Conservation (phyloP, 2,797 vertebrate genomes). For the Odontamblyopus rebecca region DNA sequence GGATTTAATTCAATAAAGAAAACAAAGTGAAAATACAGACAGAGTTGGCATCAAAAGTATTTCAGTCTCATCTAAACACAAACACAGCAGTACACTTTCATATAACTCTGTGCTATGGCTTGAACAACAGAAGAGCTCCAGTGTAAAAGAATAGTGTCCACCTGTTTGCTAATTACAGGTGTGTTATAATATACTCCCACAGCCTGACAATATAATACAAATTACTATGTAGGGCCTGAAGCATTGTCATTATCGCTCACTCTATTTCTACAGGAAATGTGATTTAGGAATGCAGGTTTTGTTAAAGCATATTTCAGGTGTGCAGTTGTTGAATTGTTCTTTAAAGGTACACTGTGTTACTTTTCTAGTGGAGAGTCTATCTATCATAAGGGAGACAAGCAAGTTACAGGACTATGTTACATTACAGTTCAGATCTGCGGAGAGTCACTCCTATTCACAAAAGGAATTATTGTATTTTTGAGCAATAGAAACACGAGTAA, state of each 20-base stretch:
- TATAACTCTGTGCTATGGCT: not conserved
- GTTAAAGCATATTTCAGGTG: not conserved
- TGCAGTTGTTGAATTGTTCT: no score
- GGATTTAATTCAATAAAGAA: not conserved
- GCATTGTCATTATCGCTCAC: conserved; percentile 21
- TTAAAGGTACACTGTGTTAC: no score
- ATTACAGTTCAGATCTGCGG: no score
- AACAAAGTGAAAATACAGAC: not conserved
- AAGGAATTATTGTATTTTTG: no score
- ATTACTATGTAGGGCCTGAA: conserved; percentile 11
- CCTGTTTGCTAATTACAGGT: conserved; percentile 32
- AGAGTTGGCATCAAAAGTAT: not conserved
- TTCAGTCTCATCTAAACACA: not conserved
- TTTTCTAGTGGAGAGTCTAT: no score
- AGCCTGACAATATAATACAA: not conserved
- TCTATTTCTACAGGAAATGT: conserved; percentile 17
- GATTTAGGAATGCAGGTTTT: conserved; percentile 5
- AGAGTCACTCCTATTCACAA: no score
- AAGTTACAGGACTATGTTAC: no score
- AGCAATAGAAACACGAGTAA: no score
- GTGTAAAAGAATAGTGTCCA: conserved; percentile 15
- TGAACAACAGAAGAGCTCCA: conserved; percentile 8
- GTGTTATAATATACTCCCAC: conserved; percentile 20
- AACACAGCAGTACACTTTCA: not conserved
- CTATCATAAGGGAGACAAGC: no score